Evolutionary conservation across 2,888 invertebrate species (phyloP).

Genomic region (Cabera pusaria): DNA sequence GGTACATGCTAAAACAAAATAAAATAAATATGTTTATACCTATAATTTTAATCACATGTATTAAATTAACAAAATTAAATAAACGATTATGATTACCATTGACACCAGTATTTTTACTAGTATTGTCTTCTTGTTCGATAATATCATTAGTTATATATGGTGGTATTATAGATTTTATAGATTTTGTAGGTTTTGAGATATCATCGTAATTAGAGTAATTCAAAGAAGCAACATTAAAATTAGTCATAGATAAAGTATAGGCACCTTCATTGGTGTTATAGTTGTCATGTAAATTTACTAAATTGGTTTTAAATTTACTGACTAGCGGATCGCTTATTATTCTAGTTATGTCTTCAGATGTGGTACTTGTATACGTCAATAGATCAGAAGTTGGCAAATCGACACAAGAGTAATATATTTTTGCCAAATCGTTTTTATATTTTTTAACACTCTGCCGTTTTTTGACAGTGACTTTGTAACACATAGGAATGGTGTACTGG

Average conservation of each 20-base stretch:
- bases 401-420: constrained; percentile 68
- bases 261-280: too few relatives aligned
- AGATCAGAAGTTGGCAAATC: constrained; percentile 50
- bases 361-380: constrained; percentile 36
- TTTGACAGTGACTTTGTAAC: constrained; percentile 61
- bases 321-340: constrained; percentile 58
- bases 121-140: neutral
- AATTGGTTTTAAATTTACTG: too few relatives aligned
- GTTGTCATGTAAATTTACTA: too few relatives aligned
- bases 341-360: constrained; percentile 47
- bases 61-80: neutral
- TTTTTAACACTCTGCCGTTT: constrained; percentile 34
- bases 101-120: neutral
- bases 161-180: too few relatives aligned
- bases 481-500: constrained; percentile 66
- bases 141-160: too few relatives aligned
- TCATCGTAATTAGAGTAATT: neutral
- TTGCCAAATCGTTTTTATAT: constrained; percentile 31
- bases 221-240: neutral
- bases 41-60: too few relatives aligned
- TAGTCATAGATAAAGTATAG: too few relatives aligned
- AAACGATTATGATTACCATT: constrained; percentile 8
- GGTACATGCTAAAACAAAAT: constrained; percentile 11
- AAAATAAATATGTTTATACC: too few relatives aligned
- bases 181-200: too few relatives aligned